phyloP scores from a whole-genome alignment of 1,140 invertebrate genomes.

The Berghia stephanieae region DNA sequence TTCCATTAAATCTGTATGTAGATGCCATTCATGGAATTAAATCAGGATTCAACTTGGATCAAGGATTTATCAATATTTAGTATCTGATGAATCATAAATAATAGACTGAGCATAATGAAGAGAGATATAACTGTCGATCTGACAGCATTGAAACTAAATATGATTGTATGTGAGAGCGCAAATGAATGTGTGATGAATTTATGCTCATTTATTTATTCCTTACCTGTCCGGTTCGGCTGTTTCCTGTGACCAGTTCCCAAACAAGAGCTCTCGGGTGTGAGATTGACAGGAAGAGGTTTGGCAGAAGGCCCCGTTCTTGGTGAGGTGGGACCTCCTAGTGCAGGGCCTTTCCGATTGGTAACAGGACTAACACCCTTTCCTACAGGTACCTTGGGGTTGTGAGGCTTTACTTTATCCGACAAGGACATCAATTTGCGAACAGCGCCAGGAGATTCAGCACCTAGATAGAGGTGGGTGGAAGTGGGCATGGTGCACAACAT shows the following conservation, averaged over 20 bases:
- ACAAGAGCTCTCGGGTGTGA: slow-evolving; percentile 93
- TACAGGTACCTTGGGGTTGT: slow-evolving; percentile 60
- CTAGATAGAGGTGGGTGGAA: slow-evolving; percentile 65
- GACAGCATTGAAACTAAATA: no score
- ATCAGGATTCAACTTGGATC: no score
- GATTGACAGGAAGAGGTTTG: slow-evolving; percentile 81
- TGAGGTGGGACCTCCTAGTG: slow-evolving; percentile 72
- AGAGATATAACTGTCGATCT: no score
- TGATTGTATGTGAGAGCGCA: no score
- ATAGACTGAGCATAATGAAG: no score
- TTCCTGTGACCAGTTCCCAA: slow-evolving; percentile 86
- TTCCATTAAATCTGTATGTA: no score
- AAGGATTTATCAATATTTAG: no score
- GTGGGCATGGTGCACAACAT: slow-evolving; percentile 21
- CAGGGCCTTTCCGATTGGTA: slow-evolving; percentile 74
- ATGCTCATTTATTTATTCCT: slow-evolving; percentile 41
- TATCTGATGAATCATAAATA: no score
- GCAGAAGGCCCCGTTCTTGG: slow-evolving; percentile 66
- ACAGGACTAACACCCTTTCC: slow-evolving; percentile 60
- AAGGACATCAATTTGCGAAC: slow-evolving; percentile 91
- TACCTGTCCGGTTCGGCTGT: slow-evolving; percentile 86
- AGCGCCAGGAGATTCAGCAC: slow-evolving; percentile 93
- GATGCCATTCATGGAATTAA: no score
- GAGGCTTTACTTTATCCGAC: slow-evolving; percentile 82
- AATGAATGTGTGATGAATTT: no score